These are phyloP conservation scores for Branchinecta lindahli DNA, from an alignment of 1,140 invertebrate species.

Conservation along the genomic window DNA sequence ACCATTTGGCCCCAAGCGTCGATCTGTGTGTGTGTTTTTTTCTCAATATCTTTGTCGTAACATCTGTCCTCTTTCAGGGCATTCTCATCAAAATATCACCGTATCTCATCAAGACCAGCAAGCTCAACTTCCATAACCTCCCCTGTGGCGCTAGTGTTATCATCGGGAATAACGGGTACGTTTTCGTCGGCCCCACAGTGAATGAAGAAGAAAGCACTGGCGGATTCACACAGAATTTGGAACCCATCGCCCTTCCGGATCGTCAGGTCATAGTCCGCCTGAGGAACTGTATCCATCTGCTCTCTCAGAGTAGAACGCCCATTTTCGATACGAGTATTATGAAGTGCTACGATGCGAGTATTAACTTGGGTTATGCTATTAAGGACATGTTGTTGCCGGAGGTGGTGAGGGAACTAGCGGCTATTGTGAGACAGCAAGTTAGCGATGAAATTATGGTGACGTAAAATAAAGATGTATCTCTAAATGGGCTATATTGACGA, in stretches of 20 bases:
- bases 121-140: slow-evolving; percentile 91
- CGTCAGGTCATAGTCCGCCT: slow-evolving; percentile 69
- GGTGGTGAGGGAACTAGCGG: neutral
- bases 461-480: neutral
- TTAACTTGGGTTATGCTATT: slow-evolving; percentile 44
- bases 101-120: slow-evolving; percentile 78
- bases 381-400: neutral
- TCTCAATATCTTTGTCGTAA: too few relatives aligned
- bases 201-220: slow-evolving; percentile 48
- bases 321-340: slow-evolving; percentile 82
- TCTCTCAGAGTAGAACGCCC: slow-evolving; percentile 70
- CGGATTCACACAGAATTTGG: slow-evolving; percentile 65
- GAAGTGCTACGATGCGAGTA: slow-evolving; percentile 77
- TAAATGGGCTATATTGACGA: neutral
- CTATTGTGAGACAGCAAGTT: neutral
- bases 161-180: slow-evolving; percentile 89
- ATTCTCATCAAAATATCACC: slow-evolving; percentile 79
- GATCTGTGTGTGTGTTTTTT: too few relatives aligned
- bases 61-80: slow-evolving; percentile 50
- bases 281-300: slow-evolving; percentile 70
- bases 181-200: slow-evolving; percentile 76
- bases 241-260: slow-evolving; percentile 49
- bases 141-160: slow-evolving; percentile 79
- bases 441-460: neutral
- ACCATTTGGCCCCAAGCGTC: too few relatives aligned